A percentile compares a stretch with the other conserved stretches of the same genome.
These are phyloP conservation scores for Clanis bilineata DNA, from an alignment of 2,888 invertebrate species.

Conservation along the genomic window DNA sequence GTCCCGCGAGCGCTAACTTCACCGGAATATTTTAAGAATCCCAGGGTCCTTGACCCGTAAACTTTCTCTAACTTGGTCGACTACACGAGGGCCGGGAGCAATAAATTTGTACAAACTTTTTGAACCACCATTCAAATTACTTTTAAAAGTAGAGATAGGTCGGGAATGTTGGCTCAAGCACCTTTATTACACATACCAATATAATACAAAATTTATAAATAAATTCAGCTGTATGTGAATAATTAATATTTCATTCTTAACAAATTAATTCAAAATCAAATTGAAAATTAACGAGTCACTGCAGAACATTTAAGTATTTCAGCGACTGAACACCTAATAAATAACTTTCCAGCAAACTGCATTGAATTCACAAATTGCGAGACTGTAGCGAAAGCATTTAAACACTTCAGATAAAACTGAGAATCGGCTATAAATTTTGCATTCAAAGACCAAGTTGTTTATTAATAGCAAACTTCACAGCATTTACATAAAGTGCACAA, in stretches of 20 bases:
- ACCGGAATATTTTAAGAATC: slow-evolving; percentile 50
- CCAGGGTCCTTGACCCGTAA: slow-evolving; percentile 61
- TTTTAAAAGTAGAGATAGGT: slow-evolving; percentile 24
- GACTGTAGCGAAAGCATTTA: slow-evolving; percentile 27
- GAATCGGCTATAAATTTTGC: neutral
- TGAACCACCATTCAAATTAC: slow-evolving; percentile 35
- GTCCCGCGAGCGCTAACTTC: slow-evolving; percentile 35
- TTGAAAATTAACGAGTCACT: slow-evolving; percentile 17
- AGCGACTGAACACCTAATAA: slow-evolving; percentile 34
- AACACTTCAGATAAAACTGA: slow-evolving; percentile 23
- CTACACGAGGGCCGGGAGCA: slow-evolving; percentile 43
- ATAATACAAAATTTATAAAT: neutral
- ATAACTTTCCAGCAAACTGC: slow-evolving; percentile 41
- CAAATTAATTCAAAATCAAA: slow-evolving; percentile 17
- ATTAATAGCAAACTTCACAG: neutral
- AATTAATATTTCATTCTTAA: slow-evolving; percentile 15
- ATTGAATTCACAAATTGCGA: slow-evolving; percentile 40
- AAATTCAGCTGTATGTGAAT: neutral
- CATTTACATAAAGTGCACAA: neutral
- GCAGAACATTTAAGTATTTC: slow-evolving; percentile 21
- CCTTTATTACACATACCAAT: neutral
- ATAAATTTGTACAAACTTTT: slow-evolving; percentile 59
- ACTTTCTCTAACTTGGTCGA: slow-evolving; percentile 55
- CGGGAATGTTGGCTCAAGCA: neutral
- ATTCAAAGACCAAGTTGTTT: slow-evolving; percentile 5